A percentile compares a stretch with the other conserved stretches of the same genome.
phyloP scores from a whole-genome alignment of 2,797 vertebrate genomes.

The Gephyroberyx darwinii region DNA sequence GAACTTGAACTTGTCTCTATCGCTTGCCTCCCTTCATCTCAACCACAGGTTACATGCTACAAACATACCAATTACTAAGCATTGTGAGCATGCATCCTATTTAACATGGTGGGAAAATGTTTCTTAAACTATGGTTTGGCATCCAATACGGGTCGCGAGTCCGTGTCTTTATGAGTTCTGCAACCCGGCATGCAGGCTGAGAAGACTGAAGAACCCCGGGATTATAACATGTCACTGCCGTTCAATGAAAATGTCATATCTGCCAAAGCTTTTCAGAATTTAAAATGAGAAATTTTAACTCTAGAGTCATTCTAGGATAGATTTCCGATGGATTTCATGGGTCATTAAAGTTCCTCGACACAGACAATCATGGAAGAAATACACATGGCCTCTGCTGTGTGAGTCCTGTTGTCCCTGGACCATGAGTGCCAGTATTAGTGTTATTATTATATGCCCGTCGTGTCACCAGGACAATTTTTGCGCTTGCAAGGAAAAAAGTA shows the following conservation, averaged over 20 bases:
- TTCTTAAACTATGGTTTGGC: background rate
- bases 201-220: background rate
- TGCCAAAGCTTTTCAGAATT: background rate
- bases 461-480: too few relatives aligned
- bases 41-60: background rate
- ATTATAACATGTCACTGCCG: background rate
- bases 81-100: background rate
- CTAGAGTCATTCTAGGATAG: background rate
- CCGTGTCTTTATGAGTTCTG: conserved; percentile 22
- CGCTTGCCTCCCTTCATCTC: background rate
- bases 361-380: background rate
- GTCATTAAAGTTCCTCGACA: too few relatives aligned
- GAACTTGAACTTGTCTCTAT: background rate
- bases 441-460: background rate
- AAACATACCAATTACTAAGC: background rate
- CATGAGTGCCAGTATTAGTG: background rate
- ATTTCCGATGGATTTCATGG: too few relatives aligned
- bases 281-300: background rate
- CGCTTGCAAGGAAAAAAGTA: too few relatives aligned
- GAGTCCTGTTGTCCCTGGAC: background rate
- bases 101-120: background rate
- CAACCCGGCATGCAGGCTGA: conserved; percentile 10
- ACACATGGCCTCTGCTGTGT: background rate
- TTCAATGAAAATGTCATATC: background rate
- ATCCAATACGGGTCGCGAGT: background rate